Percentiles rank a stretch among this genome's conserved stretches.
Conservation (phyloP, 2,113 vertebrate genomes). For the Solea senegalensis region DNA sequence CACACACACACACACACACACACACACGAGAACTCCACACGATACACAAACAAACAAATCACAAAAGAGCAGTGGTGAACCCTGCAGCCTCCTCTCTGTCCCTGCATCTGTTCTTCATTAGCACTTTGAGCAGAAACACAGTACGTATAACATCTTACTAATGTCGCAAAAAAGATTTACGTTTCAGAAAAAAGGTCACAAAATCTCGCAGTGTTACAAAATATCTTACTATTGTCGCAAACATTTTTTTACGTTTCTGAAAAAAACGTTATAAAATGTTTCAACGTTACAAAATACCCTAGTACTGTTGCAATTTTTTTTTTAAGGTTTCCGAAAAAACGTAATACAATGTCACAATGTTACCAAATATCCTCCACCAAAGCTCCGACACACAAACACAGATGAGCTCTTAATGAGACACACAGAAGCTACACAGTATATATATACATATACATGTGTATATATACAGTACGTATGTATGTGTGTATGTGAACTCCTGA, state of each 20-base stretch:
- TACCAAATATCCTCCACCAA: constrained; percentile 24
- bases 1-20: constrained; percentile 1
- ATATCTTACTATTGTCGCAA: too few species aligned
- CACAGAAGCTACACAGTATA: not conserved
- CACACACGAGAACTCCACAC: constrained; percentile 24
- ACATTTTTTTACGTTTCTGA: too few species aligned
- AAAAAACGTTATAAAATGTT: too few species aligned
- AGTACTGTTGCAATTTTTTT: too few species aligned
- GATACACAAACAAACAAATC: constrained; percentile 27
- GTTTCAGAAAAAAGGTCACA: too few species aligned
- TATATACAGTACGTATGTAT: too few species aligned
- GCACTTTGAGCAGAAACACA: constrained; percentile 10
- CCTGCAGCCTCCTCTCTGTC: constrained; percentile 33
- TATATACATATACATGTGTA: too few species aligned
- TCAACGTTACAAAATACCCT: too few species aligned
- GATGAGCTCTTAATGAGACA: constrained; percentile 54
- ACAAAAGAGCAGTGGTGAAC: constrained; percentile 35
- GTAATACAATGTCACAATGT: too few species aligned
- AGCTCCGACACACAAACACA: constrained; percentile 29
- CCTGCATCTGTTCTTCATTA: constrained; percentile 64
- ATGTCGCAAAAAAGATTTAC: too few species aligned
- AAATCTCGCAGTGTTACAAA: too few species aligned
- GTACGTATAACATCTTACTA: not conserved
- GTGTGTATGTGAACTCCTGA: not conserved
- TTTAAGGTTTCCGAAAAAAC: too few species aligned